These are phyloP conservation scores for Galagoides demidoff DNA, from an alignment of 2,797 vertebrate genomes.

Conservation along the genomic window DNA sequence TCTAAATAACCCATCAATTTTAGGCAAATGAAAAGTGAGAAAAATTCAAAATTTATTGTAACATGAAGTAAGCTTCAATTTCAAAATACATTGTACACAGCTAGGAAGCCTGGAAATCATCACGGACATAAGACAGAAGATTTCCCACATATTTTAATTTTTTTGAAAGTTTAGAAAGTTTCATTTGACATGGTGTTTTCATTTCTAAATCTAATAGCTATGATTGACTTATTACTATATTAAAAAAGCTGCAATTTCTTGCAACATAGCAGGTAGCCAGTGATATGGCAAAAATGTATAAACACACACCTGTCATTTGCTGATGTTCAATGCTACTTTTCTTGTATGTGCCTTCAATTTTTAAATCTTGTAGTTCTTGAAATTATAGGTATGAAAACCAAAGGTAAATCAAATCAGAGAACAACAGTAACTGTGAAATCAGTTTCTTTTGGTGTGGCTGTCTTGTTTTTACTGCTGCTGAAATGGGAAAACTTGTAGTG, in stretches of 20 bases:
- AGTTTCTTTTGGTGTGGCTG: conserved; percentile 75
- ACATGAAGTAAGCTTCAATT: conserved; percentile 48
- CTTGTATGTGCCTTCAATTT: conserved; percentile 80
- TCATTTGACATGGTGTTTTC: conserved; percentile 71
- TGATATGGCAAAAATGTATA: conserved; percentile 64
- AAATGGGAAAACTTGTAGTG: conserved; percentile 72
- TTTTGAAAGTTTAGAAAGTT: conserved; percentile 80
- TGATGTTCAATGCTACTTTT: conserved; percentile 80
- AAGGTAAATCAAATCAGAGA: conserved; percentile 83
- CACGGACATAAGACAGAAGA: conserved; percentile 44
- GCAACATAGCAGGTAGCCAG: conserved; percentile 63
- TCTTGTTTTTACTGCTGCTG: conserved; percentile 71
- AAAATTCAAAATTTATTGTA: conserved; percentile 24
- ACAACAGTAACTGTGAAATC: conserved; percentile 83
- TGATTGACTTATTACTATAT: conserved; percentile 82
- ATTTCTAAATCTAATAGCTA: conserved; percentile 77
- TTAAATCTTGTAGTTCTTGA: conserved; percentile 80
- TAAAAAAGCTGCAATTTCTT: conserved; percentile 81
- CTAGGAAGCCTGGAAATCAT: conserved; percentile 70
- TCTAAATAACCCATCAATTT: conserved; percentile 9
- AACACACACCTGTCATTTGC: conserved; percentile 80
- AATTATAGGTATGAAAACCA: conserved; percentile 84
- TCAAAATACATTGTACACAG: conserved; percentile 66
- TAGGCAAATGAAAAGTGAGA: conserved; percentile 39
- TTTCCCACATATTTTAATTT: conserved; percentile 79